Evolutionary conservation across 1,140 invertebrate genomes (phyloP).

Genomic region (Gonioctena quinquepunctata): DNA sequence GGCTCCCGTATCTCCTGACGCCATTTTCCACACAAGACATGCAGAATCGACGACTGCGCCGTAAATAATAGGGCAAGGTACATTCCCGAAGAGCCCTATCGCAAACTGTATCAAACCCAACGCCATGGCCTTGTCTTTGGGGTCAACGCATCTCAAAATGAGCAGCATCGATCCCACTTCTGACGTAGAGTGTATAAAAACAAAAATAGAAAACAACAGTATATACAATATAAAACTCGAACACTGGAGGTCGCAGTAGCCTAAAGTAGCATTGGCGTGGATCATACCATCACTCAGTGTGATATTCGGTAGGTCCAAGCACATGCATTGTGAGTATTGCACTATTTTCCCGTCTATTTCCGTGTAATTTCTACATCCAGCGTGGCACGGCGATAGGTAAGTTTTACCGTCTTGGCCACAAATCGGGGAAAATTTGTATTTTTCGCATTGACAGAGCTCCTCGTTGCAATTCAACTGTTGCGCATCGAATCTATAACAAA

Average conservation of each 20-base stretch:
- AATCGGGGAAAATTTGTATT: constrained; percentile 78
- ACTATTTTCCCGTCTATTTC: constrained; percentile 66
- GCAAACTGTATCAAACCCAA: constrained; percentile 91
- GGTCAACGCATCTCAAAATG: constrained; percentile 88
- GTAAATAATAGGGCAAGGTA: constrained; percentile 91
- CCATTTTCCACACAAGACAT: constrained; percentile 84
- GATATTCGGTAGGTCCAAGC: constrained; percentile 61
- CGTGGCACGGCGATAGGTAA: constrained; percentile 88
- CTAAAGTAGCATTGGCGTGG: constrained; percentile 60
- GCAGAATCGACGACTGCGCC: constrained; percentile 90
- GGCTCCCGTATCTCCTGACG: constrained; percentile 77
- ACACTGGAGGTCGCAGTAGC: constrained; percentile 80
- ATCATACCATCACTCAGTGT: constrained; percentile 40
- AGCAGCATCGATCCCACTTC: constrained; percentile 90
- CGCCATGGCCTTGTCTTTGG: constrained; percentile 91
- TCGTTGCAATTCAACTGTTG: constrained; percentile 60
- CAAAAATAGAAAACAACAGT: constrained; percentile 82
- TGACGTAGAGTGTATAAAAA: constrained; percentile 89
- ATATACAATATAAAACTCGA: constrained; percentile 82
- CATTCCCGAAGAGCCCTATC: constrained; percentile 90
- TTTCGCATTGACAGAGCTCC: constrained; percentile 70
- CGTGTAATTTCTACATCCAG: constrained; percentile 75
- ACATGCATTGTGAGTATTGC: constrained; percentile 77
- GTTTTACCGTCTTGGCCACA: constrained; percentile 79
- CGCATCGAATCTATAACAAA: constrained; percentile 42